These are phyloP conservation scores for Ametastegia equiseti DNA, from an alignment of 2,888 invertebrate genomes.

Conservation along the genomic window DNA sequence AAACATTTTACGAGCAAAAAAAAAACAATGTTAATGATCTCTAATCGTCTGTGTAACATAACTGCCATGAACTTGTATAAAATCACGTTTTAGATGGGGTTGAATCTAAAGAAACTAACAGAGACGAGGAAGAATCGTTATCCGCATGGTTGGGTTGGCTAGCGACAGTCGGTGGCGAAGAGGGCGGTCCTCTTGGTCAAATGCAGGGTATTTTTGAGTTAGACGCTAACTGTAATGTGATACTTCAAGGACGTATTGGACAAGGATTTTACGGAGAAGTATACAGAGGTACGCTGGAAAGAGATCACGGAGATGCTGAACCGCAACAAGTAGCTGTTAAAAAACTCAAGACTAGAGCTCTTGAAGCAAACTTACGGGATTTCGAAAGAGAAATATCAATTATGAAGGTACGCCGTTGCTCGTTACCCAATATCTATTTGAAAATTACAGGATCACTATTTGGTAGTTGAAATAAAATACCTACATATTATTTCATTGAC, in stretches of 20 bases:
- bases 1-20: background rate
- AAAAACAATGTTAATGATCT: background rate
- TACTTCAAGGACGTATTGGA: conserved; percentile 81
- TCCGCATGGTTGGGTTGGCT: conserved; percentile 65
- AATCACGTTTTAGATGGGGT: conserved; percentile 53
- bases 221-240: conserved; percentile 80
- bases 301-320: conserved; percentile 75
- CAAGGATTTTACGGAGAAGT: conserved; percentile 94
- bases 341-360: conserved; percentile 79
- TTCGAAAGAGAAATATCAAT: conserved; percentile 92
- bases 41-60: background rate
- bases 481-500: background rate
- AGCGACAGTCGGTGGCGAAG: conserved; percentile 57
- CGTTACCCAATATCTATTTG: no score
- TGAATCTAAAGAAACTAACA: conserved; percentile 57
- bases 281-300: conserved; percentile 85
- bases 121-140: conserved; percentile 64
- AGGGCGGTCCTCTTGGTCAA: conserved; percentile 65
- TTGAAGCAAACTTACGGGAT: conserved; percentile 80
- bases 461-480: background rate
- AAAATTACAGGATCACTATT: no score
- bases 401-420: conserved; percentile 86
- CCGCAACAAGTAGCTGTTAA: conserved; percentile 83
- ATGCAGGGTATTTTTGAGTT: conserved; percentile 80
- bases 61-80: background rate